Conservation (phyloP, 2,797 vertebrate species). For the Pseudopleuronectes americanus region DNA sequence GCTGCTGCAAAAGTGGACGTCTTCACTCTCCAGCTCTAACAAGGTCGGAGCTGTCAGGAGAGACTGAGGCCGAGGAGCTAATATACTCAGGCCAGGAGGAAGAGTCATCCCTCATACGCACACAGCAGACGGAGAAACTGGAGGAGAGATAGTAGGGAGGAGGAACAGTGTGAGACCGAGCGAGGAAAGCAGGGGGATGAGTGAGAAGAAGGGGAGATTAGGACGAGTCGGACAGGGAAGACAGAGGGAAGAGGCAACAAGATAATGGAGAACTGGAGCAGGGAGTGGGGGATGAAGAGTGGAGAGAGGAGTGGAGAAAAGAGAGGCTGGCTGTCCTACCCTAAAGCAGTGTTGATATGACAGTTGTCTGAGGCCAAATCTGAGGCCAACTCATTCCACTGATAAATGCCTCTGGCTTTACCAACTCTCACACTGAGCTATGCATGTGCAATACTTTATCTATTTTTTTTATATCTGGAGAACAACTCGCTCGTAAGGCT, state of each 20-base stretch:
- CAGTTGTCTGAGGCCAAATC: slow-evolving; percentile 71
- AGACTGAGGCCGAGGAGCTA: slow-evolving; percentile 70
- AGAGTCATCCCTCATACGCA: slow-evolving; percentile 70
- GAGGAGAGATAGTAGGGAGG: slow-evolving; percentile 33
- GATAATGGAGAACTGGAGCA: slow-evolving; percentile 65
- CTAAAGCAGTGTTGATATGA: slow-evolving; percentile 68
- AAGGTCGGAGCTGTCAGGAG: slow-evolving; percentile 80
- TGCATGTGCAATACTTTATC: slow-evolving; percentile 23
- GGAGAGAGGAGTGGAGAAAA: slow-evolving; percentile 5
- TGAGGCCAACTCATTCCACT: slow-evolving; percentile 73
- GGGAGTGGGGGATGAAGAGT: slow-evolving; percentile 37
- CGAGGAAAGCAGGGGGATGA: slow-evolving; percentile 58
- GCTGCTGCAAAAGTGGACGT: slow-evolving; percentile 70
- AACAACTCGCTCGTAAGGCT: slow-evolving; percentile 31
- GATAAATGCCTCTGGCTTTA: slow-evolving; percentile 72
- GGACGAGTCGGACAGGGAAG: slow-evolving; percentile 54
- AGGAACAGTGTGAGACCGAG: slow-evolving; percentile 43
- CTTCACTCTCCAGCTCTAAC: slow-evolving; percentile 77
- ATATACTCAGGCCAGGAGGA: slow-evolving; percentile 73
- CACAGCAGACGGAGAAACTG: slow-evolving; percentile 37
- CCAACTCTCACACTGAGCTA: slow-evolving; percentile 66
- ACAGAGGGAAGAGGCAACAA: slow-evolving; percentile 52
- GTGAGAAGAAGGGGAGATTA: slow-evolving; percentile 51
- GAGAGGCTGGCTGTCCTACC: slow-evolving; percentile 56
- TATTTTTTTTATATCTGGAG: slow-evolving; percentile 16